Percentiles rank a stretch among this genome's conserved stretches.
Conservation (phyloP, 2,797 vertebrate genomes). For the Octomys mimax region DNA sequence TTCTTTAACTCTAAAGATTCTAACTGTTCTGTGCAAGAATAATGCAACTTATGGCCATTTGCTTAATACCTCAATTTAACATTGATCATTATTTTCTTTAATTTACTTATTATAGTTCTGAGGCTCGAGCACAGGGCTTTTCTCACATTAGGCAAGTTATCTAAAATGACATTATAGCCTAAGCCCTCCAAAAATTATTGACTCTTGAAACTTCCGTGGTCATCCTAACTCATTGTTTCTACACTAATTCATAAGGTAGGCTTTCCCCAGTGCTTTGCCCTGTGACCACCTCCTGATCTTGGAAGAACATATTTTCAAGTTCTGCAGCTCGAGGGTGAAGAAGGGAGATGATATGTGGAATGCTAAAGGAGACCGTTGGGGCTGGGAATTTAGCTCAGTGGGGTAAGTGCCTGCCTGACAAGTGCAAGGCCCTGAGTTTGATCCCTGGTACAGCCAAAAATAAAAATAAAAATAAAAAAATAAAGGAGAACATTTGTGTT, state of each 20-base stretch:
- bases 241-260: background rate
- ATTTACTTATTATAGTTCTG: background rate
- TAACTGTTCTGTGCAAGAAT: background rate
- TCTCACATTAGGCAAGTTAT: no score
- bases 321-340: background rate
- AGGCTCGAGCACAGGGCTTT: background rate
- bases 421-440: no score
- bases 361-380: slow-evolving; percentile 24
- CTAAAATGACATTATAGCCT: background rate
- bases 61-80: background rate
- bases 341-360: background rate
- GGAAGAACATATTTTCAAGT: background rate
- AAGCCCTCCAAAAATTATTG: background rate
- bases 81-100: background rate
- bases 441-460: no score
- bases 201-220: background rate
- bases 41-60: background rate
- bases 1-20: background rate
- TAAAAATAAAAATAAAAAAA: no score
- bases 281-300: background rate
- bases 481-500: background rate
- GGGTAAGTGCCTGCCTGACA: no score
- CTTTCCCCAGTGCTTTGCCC: background rate
- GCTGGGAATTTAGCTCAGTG: no score
- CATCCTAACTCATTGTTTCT: background rate